These are phyloP conservation scores for Diarsia mendica DNA, from an alignment of 2,888 invertebrate genomes.

Conservation along the genomic window DNA sequence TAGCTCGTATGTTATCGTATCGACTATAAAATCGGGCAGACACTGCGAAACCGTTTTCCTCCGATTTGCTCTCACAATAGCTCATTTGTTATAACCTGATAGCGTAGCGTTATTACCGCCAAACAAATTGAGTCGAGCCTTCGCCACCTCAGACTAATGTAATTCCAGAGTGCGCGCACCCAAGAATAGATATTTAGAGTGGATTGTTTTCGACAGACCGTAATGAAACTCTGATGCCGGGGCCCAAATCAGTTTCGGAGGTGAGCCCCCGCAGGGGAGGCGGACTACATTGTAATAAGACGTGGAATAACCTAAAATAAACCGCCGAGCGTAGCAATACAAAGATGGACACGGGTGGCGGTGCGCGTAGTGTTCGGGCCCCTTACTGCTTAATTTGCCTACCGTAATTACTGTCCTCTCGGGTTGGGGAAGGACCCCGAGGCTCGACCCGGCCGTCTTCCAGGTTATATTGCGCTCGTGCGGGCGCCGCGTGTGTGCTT, in stretches of 20 bases:
- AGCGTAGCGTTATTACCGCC: slow-evolving; percentile 89
- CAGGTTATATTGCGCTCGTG: slow-evolving; percentile 89
- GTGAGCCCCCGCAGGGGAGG: slow-evolving; percentile 89
- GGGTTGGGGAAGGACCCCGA: slow-evolving; percentile 87
- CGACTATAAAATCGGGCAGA: slow-evolving; percentile 84
- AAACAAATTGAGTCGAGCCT: slow-evolving; percentile 91
- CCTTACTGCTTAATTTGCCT: slow-evolving; percentile 91
- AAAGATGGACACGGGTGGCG: slow-evolving; percentile 87
- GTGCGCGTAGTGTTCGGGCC: slow-evolving; percentile 71
- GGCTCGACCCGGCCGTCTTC: slow-evolving; percentile 88
- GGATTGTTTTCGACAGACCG: slow-evolving; percentile 91
- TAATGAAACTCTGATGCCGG: slow-evolving; percentile 90
- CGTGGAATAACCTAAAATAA: slow-evolving; percentile 89
- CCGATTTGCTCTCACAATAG: slow-evolving; percentile 88
- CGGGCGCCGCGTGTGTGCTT: slow-evolving; percentile 89
- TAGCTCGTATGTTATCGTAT: slow-evolving; percentile 61
- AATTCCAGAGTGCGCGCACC: slow-evolving; percentile 89
- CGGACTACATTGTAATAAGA: slow-evolving; percentile 89
- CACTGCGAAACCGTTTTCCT: slow-evolving; percentile 86
- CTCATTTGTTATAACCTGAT: slow-evolving; percentile 90
- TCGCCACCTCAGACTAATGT: slow-evolving; percentile 91
- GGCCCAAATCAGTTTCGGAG: slow-evolving; percentile 89
- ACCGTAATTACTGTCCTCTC: slow-evolving; percentile 91
- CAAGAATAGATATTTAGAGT: slow-evolving; percentile 91
- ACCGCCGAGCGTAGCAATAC: slow-evolving; percentile 82